A percentile compares a stretch with the other conserved stretches of the same genome.
Evolutionary conservation across 2,797 vertebrate species (phyloP).

Genomic region (Microctenopoma stevenorrisi): DNA sequence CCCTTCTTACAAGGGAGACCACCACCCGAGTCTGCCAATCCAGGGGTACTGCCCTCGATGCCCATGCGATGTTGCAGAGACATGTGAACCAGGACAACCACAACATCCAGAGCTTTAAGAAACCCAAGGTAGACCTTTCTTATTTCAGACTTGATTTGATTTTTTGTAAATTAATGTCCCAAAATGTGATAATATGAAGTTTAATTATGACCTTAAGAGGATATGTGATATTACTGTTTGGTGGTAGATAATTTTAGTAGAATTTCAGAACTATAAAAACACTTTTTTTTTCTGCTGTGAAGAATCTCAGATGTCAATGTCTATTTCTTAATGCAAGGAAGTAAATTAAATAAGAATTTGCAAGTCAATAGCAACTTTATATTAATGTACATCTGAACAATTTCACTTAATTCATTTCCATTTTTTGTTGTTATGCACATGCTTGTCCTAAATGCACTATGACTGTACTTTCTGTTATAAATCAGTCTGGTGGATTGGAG

Average conservation of each 20-base stretch:
- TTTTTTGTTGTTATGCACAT: slow-evolving; percentile 9
- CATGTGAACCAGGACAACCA: too few relatives aligned
- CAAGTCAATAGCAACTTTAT: background rate
- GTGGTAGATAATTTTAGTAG: background rate
- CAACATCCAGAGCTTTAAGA: too few relatives aligned
- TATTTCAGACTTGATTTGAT: too few relatives aligned
- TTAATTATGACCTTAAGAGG: background rate
- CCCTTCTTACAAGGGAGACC: too few relatives aligned
- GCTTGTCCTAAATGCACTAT: slow-evolving; percentile 19
- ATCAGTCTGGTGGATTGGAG: slow-evolving; percentile 28
- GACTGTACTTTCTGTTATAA: slow-evolving; percentile 23
- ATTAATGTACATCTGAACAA: background rate
- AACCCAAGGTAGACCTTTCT: too few relatives aligned
- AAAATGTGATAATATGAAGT: background rate
- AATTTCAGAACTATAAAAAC: slow-evolving; percentile 17
- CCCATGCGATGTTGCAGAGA: too few relatives aligned
- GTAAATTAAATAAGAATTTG: slow-evolving; percentile 2
- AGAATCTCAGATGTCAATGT: slow-evolving; percentile 10
- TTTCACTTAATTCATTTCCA: slow-evolving; percentile 1
- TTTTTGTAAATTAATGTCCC: too few relatives aligned
- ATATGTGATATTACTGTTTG: background rate
- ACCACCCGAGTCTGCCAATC: too few relatives aligned
- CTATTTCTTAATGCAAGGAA: background rate
- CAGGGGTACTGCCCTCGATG: too few relatives aligned
- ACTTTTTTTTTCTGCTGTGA: slow-evolving; percentile 8